Evolutionary conservation across 2,797 vertebrate species (phyloP).

Genomic region (Spea hammondii): DNA sequence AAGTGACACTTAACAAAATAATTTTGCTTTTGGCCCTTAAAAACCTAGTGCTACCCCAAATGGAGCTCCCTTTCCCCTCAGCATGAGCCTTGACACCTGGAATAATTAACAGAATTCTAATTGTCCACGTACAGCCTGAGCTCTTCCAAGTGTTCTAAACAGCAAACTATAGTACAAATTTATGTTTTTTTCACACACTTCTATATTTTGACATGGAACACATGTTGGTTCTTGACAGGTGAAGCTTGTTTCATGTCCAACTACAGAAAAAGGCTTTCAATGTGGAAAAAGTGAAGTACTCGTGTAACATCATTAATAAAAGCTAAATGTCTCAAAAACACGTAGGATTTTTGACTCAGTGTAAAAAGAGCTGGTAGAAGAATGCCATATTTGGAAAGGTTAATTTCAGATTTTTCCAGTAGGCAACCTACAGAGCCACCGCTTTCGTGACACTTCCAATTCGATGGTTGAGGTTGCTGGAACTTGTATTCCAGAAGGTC

Average conservation of each 20-base stretch:
- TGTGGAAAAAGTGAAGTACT: not conserved
- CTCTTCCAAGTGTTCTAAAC: constrained; percentile 14
- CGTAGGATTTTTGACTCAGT: not conserved
- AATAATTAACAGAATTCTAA: not conserved
- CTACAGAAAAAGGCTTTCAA: not conserved
- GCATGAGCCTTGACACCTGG: constrained; percentile 11
- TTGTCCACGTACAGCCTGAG: constrained; percentile 8
- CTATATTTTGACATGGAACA: constrained; percentile 26
- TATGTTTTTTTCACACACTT: constrained; percentile 21
- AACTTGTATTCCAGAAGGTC: too few species aligned
- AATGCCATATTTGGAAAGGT: too few species aligned
- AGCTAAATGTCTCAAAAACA: not conserved
- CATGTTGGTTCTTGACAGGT: constrained; percentile 10
- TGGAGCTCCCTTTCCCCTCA: not conserved
- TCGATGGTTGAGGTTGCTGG: too few species aligned
- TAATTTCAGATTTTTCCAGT: too few species aligned
- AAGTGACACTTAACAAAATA: too few species aligned
- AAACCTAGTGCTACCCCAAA: too few species aligned
- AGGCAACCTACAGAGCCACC: too few species aligned
- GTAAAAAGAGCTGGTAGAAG: too few species aligned
- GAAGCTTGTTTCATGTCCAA: constrained; percentile 1
- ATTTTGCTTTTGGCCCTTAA: too few species aligned
- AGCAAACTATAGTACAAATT: constrained; percentile 11
- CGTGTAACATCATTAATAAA: not conserved
- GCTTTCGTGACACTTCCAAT: too few species aligned